Percentiles rank a stretch among this genome's conserved stretches.
These are phyloP conservation scores for Candidula unifasciata DNA, from an alignment of 2,888 invertebrate genomes.

Conservation along the genomic window DNA sequence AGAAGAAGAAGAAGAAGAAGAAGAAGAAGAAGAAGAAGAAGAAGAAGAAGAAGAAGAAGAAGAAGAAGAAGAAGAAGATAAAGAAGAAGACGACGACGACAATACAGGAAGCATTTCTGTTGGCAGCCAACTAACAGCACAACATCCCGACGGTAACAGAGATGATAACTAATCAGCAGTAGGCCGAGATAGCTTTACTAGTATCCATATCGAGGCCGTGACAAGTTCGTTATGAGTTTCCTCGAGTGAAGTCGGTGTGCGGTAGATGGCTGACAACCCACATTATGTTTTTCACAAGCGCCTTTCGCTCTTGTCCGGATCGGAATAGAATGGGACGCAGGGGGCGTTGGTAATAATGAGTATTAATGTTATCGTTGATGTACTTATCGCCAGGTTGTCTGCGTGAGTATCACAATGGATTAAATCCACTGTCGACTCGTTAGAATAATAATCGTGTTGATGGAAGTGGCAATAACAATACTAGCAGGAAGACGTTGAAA, in stretches of 20 bases:
- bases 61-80: too few relatives aligned
- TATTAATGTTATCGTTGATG: neutral
- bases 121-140: neutral
- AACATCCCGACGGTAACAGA: conserved; percentile 2
- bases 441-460: too few relatives aligned
- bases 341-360: neutral
- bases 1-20: too few relatives aligned
- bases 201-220: conserved; percentile 20
- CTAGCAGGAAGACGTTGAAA: too few relatives aligned
- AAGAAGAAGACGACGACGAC: too few relatives aligned
- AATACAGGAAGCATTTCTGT: neutral
- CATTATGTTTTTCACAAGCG: neutral
- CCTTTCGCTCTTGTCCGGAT: neutral
- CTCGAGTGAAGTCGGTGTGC: conserved; percentile 9
- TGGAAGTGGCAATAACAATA: too few relatives aligned
- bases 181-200: neutral
- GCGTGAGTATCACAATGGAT: neutral
- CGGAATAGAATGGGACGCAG: neutral
- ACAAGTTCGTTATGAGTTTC: conserved; percentile 24
- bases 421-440: too few relatives aligned
- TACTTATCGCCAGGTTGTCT: neutral
- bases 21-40: too few relatives aligned
- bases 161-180: conserved; percentile 15
- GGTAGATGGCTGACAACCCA: neutral
- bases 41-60: too few relatives aligned